Evolutionary conservation across 2,113 vertebrate species (phyloP), one percentile per base, ranked within the genome.

Genomic region (Okapia johnstoni): DNA sequence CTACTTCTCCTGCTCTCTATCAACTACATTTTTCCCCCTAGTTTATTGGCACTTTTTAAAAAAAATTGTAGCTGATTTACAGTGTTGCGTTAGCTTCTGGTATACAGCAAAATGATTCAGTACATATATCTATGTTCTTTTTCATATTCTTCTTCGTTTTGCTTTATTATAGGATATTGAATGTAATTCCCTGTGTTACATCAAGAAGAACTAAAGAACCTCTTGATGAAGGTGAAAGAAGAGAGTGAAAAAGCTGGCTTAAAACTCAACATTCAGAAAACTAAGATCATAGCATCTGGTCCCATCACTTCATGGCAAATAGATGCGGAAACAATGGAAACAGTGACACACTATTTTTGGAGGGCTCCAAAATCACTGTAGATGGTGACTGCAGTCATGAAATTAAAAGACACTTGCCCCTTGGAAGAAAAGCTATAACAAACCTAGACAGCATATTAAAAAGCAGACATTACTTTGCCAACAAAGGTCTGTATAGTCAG

Each of bases 341-440:
- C n/a, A 66, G 63, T 36, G 63, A 66, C 4, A 66, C 16, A 66
- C 63, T 19, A 66, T 36, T 66, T 66, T 66, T 0, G 0, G 0
- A 0, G 63, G 33, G 63, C 33, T 66, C 63, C 63, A 66, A 66
- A 66, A 21, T 66, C 63, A 66, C 33, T 36, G 33, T 33, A 66
- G 33, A 66, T 36, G 33, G 17, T 66, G 33, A 66, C 33, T 36
- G 17, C 17, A 36, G 63, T 21, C 63, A 66, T 66, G 63, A 36
- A 33, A 66, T 36, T 66, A 9, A 66, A 66, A 66, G 33, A 66
- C 17, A 66, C 63, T 66, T 17, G 63, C 17, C 36, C 63, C 33
- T 66, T 66, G 63, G 2, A 66, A 66, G 63, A 66, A 66, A 66
- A 66, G 63, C 33, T 66, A 66, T n/a, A 16, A 66, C 16, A 11